These are phyloP conservation scores for Craseonycteris thonglongyai DNA, from an alignment of 2,113 vertebrate species.

Conservation along the genomic window DNA sequence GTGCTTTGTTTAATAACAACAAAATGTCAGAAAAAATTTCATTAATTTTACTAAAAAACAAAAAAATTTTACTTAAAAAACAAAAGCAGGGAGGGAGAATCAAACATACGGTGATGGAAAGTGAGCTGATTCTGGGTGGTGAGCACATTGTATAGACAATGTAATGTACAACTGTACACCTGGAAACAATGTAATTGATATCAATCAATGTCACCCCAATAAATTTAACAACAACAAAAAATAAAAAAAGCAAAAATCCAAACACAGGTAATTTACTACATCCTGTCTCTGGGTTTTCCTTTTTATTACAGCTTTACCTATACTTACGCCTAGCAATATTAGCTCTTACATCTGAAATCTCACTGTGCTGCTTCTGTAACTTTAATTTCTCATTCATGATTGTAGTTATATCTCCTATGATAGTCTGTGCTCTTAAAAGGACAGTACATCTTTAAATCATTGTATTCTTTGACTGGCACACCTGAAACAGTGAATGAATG, in stretches of 20 bases:
- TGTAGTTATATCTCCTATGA: not conserved
- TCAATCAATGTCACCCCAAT: too few relatives aligned
- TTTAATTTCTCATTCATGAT: not conserved
- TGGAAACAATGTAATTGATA: too few relatives aligned
- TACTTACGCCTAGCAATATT: not conserved
- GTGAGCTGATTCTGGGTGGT: too few relatives aligned
- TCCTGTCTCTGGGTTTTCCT: not conserved
- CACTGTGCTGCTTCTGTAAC: not conserved
- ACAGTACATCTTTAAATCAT: not conserved
- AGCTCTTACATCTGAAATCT: not conserved
- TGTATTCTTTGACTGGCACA: not conserved
- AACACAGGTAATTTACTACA: not conserved
- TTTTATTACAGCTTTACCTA: not conserved
- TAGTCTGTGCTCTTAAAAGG: not conserved
- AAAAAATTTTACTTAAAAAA: too few relatives aligned
- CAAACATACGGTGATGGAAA: too few relatives aligned
- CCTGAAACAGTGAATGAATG: not conserved
- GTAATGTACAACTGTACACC: too few relatives aligned
- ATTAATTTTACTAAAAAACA: not conserved
- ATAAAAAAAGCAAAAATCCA: not conserved
- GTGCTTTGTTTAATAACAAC: not conserved
- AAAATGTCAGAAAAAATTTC: not conserved
- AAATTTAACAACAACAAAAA: not conserved
- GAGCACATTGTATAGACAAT: too few relatives aligned
- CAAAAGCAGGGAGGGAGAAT: too few relatives aligned